Conservation (phyloP, 2,113 vertebrate species). For the Phylloscopus whistleri region DNA sequence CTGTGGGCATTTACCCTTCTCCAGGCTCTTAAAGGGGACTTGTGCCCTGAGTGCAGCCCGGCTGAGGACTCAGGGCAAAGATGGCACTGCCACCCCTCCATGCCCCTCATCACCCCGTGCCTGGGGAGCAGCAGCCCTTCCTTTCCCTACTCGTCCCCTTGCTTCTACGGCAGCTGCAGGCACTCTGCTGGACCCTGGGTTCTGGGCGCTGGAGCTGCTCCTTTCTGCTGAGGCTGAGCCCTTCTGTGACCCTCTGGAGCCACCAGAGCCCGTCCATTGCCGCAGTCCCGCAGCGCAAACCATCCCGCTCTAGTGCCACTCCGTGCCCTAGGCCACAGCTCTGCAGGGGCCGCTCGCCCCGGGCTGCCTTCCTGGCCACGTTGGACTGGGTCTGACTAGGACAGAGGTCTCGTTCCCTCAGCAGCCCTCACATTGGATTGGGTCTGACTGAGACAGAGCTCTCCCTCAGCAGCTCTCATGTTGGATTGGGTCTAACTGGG, state of each 20-base stretch:
- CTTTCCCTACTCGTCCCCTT: not conserved
- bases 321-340: too few species aligned
- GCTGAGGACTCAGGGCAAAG: not conserved
- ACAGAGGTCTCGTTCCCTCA: too few species aligned
- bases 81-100: fast-evolving
- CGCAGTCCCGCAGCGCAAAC: too few species aligned
- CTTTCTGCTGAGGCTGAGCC: not conserved
- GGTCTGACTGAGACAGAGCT: too few species aligned
- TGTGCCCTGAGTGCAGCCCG: not conserved
- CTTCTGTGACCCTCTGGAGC: too few species aligned
- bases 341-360: not conserved
- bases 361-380: not conserved
- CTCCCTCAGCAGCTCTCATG: not conserved
- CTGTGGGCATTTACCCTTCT: not conserved
- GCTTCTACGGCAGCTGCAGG: not conserved
- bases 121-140: too few species aligned
- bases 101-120: not conserved
- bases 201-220: too few species aligned
- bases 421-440: not conserved
- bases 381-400: too few species aligned
- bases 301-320: fast-evolving
- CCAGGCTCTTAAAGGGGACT: too few species aligned
- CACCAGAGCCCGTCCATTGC: fast-evolving
- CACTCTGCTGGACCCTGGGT: not conserved
- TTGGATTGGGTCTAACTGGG: too few species aligned